Percentiles rank a stretch among this genome's conserved stretches.
These are phyloP conservation scores for Mnemiopsis leidyi DNA, from an alignment of 37 sponge, comb jelly and placozoan species.

Conservation along the genomic window DNA sequence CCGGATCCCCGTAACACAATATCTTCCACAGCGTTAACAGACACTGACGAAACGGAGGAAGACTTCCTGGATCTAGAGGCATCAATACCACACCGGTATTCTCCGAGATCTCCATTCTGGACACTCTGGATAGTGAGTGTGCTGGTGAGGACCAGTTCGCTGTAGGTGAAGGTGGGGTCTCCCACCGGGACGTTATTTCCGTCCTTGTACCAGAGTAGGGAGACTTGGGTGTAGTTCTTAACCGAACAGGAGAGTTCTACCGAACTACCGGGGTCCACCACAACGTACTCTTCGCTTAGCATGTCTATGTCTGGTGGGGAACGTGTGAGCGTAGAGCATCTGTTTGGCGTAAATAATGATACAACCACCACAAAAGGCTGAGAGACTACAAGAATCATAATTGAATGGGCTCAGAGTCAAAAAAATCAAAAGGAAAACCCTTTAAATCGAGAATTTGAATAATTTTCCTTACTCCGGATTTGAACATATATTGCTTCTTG, in stretches of 20 bases:
- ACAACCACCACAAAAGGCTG: too few relatives aligned
- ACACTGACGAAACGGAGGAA: not conserved
- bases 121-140: not conserved
- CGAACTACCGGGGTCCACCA: not conserved
- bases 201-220: constrained; percentile 12
- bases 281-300: constrained; percentile 9
- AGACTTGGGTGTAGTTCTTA: not conserved
- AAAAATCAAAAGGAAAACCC: too few relatives aligned
- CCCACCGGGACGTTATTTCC: not conserved
- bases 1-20: not conserved
- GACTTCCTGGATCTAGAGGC: not conserved
- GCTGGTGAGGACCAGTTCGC: not conserved
- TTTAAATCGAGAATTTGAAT: too few relatives aligned
- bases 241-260: constrained; percentile 25
- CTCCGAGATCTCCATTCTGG: constrained; percentile 12
- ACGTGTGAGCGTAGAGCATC: not conserved
- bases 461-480: not conserved
- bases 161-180: not conserved
- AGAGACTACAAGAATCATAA: too few relatives aligned
- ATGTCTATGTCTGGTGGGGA: constrained; percentile 23
- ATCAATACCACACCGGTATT: constrained; percentile 30
- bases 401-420: too few relatives aligned
- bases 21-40: not conserved
- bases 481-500: not conserved
- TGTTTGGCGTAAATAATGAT: not conserved